Base-by-base conservation (phyloP, 2,888 invertebrate genomes). In the Sycophila texana region DNA sequence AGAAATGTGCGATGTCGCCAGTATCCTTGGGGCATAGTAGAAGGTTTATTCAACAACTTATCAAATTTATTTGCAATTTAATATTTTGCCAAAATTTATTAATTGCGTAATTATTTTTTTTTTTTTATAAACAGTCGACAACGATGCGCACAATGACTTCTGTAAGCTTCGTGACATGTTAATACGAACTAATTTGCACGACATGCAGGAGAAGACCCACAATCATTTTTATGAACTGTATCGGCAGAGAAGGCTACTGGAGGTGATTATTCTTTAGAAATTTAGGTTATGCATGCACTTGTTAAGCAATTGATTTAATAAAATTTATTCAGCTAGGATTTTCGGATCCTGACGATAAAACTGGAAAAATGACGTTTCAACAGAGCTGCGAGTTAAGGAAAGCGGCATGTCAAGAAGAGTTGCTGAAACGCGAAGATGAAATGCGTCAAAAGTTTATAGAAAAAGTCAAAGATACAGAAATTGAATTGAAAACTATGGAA, bases 121-220 rank as follows among this genome's bases (percentile, higher is more conserved):
- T 3, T 14, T 22, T 30, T 7, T 14, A 14, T 51, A 51, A 14
- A 5, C 89, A 95, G 99, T 99, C 80, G 99, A 99, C 92, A 99
- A 99, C 92, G 99, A 99, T 92, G 94, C 96, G 16, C 99, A 99
- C 92, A 99, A 99, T 91, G 99, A 99, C 92, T 99, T 99, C 92
- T 98, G 99, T 78, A 99, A 99, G 91, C 93, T 99, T 81, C 95
- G 99, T 72, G 99, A 99, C 92, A 99, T 99, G 97, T 91, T 99
- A 86, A 97, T 99, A 87, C 94, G 99, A 85, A 98, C 98, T n/a
- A 99, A 99, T 91, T 99, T 99, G 98, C 99, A 99, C 91, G 99
- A 99, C 91, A 96, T 99, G 95, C 93, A 99, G 81, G 99, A 99
- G 91, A 96, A 97, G 91, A 99, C 99, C 7, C 99, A 99, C 91